Evolutionary conservation across 2,113 vertebrate genomes (phyloP).

Genomic region (Poeciliopsis prolifica): DNA sequence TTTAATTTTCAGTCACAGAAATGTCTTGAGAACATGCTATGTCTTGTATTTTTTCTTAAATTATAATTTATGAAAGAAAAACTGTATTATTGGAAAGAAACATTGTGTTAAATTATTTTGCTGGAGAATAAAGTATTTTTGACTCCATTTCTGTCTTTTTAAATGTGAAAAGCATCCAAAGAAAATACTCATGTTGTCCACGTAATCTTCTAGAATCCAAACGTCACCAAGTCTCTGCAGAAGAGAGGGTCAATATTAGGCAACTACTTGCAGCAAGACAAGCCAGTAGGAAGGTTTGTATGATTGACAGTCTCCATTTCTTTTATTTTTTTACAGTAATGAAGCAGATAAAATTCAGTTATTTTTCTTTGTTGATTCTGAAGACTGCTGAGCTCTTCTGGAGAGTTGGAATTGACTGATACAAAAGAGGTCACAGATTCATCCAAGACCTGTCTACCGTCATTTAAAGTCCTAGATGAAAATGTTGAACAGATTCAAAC

Average conservation of each 20-base stretch:
- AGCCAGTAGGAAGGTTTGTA: slow-evolving; percentile 80
- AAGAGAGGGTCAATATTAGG: slow-evolving; percentile 85
- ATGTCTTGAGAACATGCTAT: neutral
- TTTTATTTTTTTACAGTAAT: neutral
- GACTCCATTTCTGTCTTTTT: slow-evolving; percentile 14
- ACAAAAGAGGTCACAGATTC: slow-evolving; percentile 44
- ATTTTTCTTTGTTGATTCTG: slow-evolving; percentile 49
- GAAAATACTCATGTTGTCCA: slow-evolving; percentile 8
- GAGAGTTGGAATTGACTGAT: slow-evolving; percentile 53
- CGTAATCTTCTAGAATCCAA: slow-evolving; percentile 71
- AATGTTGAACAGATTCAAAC: slow-evolving; percentile 55
- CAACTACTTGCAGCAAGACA: slow-evolving; percentile 78
- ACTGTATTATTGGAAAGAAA: slow-evolving; percentile 21
- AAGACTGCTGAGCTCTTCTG: slow-evolving; percentile 66
- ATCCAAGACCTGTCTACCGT: slow-evolving; percentile 41
- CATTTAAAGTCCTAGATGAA: slow-evolving; percentile 50
- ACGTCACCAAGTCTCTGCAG: slow-evolving; percentile 73
- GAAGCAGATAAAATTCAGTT: slow-evolving; percentile 18
- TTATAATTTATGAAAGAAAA: slow-evolving; percentile 7
- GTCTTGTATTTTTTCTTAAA: neutral
- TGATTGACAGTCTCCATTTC: slow-evolving; percentile 6
- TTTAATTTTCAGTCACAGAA: neutral
- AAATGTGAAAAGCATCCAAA: neutral
- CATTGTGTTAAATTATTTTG: slow-evolving; percentile 25
- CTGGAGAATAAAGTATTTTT: slow-evolving; percentile 46